Percentiles rank a stretch among this genome's conserved stretches.
Evolutionary conservation across 2,113 vertebrate genomes (phyloP).

Genomic region (Procavia capensis): DNA sequence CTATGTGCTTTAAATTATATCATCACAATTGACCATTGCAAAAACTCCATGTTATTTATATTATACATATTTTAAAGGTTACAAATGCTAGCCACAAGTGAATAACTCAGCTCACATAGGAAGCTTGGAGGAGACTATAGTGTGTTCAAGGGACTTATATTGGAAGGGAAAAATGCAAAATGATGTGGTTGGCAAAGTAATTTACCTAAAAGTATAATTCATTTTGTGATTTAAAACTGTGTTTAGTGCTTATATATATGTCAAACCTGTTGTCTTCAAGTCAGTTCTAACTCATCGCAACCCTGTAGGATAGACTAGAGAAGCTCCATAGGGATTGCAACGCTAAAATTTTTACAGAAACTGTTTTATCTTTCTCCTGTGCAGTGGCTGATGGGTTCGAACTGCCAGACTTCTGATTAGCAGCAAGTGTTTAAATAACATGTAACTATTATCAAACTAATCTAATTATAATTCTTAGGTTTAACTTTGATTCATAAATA

Average conservation of each 20-base stretch:
- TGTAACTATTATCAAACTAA: neutral
- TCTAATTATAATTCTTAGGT: neutral
- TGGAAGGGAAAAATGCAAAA: neutral
- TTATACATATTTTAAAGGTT: neutral
- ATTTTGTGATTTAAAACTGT: neutral
- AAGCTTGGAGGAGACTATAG: neutral
- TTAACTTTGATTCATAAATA: slow-evolving; percentile 25
- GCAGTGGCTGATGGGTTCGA: neutral
- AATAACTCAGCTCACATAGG: neutral
- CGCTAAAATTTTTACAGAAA: no score
- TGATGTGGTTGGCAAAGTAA: neutral
- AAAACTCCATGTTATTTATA: neutral
- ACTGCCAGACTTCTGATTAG: neutral
- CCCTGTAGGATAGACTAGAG: no score
- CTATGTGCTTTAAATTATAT: neutral
- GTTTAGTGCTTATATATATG: neutral
- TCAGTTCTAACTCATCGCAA: no score
- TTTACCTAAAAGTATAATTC: neutral
- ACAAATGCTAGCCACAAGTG: neutral
- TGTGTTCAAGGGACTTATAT: neutral
- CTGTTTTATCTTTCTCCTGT: neutral
- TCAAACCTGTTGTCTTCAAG: no score
- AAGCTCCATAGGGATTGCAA: no score
- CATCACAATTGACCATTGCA: neutral
- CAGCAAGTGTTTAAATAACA: neutral